Conservation (phyloP, 1,140 invertebrate genomes). For the Lepidurus arcticus region DNA sequence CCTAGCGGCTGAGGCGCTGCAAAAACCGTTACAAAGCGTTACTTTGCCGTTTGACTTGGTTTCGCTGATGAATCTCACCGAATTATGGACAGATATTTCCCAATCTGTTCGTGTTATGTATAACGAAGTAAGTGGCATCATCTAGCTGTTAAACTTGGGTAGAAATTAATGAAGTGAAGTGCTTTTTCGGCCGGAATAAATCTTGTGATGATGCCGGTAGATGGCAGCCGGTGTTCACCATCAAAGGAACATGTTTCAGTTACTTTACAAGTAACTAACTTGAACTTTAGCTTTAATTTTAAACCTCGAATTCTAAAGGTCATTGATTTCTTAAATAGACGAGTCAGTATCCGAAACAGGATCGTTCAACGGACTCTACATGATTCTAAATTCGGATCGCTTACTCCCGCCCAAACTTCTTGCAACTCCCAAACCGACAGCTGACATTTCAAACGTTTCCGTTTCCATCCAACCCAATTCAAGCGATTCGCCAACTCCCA, state of each 20-base stretch:
- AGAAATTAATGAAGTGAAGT: not conserved
- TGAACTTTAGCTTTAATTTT: not conserved
- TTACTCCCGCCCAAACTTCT: not conserved
- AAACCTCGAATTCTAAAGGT: not conserved
- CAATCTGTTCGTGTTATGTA: not conserved
- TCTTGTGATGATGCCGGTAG: slow-evolving; percentile 21
- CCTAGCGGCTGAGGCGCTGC: not conserved
- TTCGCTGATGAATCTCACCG: slow-evolving; percentile 18
- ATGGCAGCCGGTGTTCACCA: slow-evolving; percentile 24
- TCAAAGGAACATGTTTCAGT: slow-evolving; percentile 27
- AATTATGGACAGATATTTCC: slow-evolving; percentile 17
- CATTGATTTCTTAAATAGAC: not conserved
- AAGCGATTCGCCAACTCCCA: not conserved
- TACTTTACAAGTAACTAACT: slow-evolving; percentile 20
- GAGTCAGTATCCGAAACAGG: slow-evolving; percentile 25
- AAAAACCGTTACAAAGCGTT: not conserved
- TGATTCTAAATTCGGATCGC: slow-evolving; percentile 11
- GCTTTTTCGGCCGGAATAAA: slow-evolving; percentile 30
- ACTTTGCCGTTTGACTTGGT: slow-evolving; percentile 22
- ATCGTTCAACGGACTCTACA: slow-evolving; percentile 32
- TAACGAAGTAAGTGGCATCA: not conserved
- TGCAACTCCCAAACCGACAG: not conserved
- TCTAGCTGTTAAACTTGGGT: not conserved
- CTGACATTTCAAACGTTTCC: not conserved
- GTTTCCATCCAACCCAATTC: not conserved